Evolutionary conservation across 2,113 vertebrate species (phyloP).

Genomic region (Alosa alosa): DNA sequence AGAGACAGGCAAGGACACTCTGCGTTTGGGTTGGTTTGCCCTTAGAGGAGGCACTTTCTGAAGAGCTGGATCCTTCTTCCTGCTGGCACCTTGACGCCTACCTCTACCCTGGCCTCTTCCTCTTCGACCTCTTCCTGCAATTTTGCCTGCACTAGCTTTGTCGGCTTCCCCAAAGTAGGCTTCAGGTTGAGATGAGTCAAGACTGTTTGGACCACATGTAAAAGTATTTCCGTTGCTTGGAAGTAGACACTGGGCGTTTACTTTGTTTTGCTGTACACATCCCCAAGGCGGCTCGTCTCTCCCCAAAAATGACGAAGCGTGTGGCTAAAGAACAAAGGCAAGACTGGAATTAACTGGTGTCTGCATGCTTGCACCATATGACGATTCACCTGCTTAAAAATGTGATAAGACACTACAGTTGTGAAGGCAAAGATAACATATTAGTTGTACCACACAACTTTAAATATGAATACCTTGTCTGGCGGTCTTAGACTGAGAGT

Average conservation of each 20-base stretch:
- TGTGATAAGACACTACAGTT: too few species aligned
- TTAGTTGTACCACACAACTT: too few species aligned
- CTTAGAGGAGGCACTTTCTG: neutral
- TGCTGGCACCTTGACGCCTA: neutral
- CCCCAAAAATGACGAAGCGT: neutral
- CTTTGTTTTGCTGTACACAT: neutral
- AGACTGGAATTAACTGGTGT: neutral
- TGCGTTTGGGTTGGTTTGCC: neutral
- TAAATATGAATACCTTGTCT: too few species aligned
- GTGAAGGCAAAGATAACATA: too few species aligned
- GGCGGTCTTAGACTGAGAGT: too few species aligned
- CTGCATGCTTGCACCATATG: neutral
- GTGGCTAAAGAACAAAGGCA: neutral
- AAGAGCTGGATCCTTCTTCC: neutral
- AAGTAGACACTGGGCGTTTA: neutral
- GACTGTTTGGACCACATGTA: neutral
- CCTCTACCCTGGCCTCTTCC: neutral
- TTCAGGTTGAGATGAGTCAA: neutral
- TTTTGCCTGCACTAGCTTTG: neutral
- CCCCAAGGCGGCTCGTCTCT: neutral
- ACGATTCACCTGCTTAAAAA: neutral
- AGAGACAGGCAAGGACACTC: neutral
- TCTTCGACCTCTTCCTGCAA: slow-evolving; percentile 10
- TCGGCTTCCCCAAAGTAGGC: neutral
- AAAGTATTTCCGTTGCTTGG: neutral